Evolutionary conservation across 2,797 vertebrate species (phyloP), one percentile per base, ranked within the genome.

Genomic region (Liparis tanakae): DNA sequence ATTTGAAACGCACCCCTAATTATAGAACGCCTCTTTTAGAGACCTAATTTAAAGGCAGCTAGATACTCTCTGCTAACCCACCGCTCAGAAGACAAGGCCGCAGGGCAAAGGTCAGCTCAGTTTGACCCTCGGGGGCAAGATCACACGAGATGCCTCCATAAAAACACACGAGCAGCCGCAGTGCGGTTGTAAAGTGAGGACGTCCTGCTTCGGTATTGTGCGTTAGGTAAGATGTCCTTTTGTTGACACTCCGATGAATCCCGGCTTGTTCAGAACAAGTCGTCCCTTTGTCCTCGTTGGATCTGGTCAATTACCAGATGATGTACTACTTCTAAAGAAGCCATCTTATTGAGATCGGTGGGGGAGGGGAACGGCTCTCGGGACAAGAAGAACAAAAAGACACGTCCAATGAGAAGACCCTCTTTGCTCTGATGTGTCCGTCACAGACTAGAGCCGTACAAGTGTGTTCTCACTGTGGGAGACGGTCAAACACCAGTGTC

Each of bases 211-310:
- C 67, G 20, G 36, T 34, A 66, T 67, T 82, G 72, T 80, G 25
- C 59, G 59, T 73, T 67, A 41, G 57, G 53, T 57, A 25, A 82
- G 76, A 64, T 88, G 80, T 33, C 89, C 85, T 87, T 77, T 54
- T 53, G 9, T 67, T 80, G 79, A 87, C 89, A 81, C 82, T 46
- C 6, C 8, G 10, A 79, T 82, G 72, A 87, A 85, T 83, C 82
- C 44, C 39, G 1, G 8, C 69, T 81, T 85, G 78, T 77, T 83
- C 30, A 46, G 67, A 72, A 91, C 87, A 90, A 84, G 37, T 72
- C 18, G 0, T 0, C 7, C 3, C 82, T 87, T 88, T 91, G 84
- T 89, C 46, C 63, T 56, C 22, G 10, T 20, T 25, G 3, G 43
- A 72, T 58, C 10, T 41, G 41, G 9, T 30, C 15, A 22, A 78